phyloP scores from a whole-genome alignment of 2,888 invertebrate species.

The Phortica okadai region DNA sequence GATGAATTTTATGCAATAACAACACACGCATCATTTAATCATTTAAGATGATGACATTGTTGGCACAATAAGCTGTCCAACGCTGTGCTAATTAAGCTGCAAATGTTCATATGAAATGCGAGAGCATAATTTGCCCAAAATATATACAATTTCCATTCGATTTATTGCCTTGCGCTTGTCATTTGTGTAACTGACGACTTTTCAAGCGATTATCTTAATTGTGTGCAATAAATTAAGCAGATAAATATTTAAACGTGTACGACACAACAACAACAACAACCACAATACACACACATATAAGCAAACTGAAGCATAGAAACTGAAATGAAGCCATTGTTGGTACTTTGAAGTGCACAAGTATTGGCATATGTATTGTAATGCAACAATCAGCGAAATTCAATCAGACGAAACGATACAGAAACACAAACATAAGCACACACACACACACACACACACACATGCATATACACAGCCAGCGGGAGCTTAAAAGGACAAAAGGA shows the following conservation, averaged over 20 bases:
- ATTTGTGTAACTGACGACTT: conserved; percentile 9
- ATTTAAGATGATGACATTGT: too few relatives aligned
- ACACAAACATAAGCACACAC: conserved; percentile 28
- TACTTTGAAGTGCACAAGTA: background rate
- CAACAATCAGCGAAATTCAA: conserved; percentile 13
- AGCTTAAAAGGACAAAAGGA: conserved; percentile 27
- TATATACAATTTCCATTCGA: background rate
- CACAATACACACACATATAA: background rate
- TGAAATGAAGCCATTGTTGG: background rate
- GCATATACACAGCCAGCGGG: conserved; percentile 13
- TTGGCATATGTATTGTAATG: conserved; percentile 4
- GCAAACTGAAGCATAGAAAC: background rate
- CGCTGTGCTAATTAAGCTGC: background rate
- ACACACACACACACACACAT: conserved; percentile 20
- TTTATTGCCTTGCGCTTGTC: background rate
- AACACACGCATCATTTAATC: too few relatives aligned
- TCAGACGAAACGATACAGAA: conserved; percentile 51
- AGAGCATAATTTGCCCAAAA: background rate
- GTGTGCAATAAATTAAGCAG: conserved; percentile 9
- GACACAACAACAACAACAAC: background rate
- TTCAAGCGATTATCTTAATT: conserved; percentile 9
- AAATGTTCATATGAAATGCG: background rate
- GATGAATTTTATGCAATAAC: too few relatives aligned
- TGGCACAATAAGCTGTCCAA: too few relatives aligned
- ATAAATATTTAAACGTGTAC: conserved; percentile 9